A percentile compares a stretch with the other conserved stretches of the same genome.
These are phyloP conservation scores for Novumbra hubbsi DNA, from an alignment of 2,797 vertebrate genomes.

Conservation along the genomic window DNA sequence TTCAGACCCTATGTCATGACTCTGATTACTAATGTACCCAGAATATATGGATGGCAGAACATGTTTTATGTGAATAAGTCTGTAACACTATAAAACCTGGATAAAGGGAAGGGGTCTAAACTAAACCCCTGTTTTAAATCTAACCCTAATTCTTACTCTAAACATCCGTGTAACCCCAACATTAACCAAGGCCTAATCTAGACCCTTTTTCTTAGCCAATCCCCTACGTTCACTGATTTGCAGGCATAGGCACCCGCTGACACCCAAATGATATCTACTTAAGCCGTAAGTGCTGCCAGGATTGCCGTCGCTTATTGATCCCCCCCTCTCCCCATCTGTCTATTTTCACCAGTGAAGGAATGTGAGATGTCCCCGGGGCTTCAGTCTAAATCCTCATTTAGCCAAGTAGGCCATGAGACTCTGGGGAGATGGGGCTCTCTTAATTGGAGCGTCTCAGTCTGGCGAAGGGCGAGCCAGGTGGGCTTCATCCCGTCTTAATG, in stretches of 20 bases:
- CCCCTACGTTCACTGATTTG: no score
- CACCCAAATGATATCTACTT: not conserved
- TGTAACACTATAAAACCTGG: no score
- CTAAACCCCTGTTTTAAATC: no score
- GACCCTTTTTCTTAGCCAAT: no score
- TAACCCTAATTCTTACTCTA: no score
- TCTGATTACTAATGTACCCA: no score
- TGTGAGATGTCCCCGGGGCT: constrained; percentile 57
- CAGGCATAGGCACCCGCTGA: no score
- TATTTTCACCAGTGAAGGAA: constrained; percentile 31
- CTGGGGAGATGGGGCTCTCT: constrained; percentile 47
- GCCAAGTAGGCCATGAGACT: constrained; percentile 67
- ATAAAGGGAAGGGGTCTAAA: no score
- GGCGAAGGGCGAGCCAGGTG: constrained; percentile 36
- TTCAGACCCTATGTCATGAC: no score
- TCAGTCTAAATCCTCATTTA: constrained; percentile 68
- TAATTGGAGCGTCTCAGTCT: constrained; percentile 67
- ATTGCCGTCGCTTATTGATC: constrained; percentile 20
- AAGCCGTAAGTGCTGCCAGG: not conserved
- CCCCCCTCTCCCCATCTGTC: not conserved
- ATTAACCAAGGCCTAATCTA: not conserved
- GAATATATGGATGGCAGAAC: no score
- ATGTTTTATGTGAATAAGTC: no score
- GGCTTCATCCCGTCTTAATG: constrained; percentile 48
- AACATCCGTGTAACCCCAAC: no score